Evolutionary conservation across 2,888 invertebrate genomes (phyloP), one percentile per base, ranked within the genome.

Genomic region (Cheilosia impressa): DNA sequence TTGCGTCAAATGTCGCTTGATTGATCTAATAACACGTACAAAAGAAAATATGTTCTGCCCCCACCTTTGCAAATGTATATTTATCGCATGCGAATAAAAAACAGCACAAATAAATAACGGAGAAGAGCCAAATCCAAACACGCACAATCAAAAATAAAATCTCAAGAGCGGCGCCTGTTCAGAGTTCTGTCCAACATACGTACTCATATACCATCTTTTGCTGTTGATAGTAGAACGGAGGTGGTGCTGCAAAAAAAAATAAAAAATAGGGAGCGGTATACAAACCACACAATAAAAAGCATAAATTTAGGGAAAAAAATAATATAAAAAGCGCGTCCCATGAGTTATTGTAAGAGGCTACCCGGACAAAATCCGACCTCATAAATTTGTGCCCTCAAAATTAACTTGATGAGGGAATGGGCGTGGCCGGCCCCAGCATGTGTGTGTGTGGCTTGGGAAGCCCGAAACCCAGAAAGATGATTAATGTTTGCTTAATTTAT

Each of bases 401-500:
- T 75, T 79, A 75, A 79, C 79, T 73, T 75, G 83, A 84, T 65
- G 83, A 79, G 73, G 58, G 79, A 79, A 69, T 73, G 69, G 83
- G 83, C 73, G 79, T 79, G 83, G 69, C 60, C 60, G 22, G 27
- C n/a, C 24, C 43, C 13, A 27, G 50, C 63, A 62, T 27, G 1
- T 50, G 71, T 50, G 71, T 50, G 71, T 24, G 43, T 24, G 53
- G n/a, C 2, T 13, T 4, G 19, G 17, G 52, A 34, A 69, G 45
- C 17, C 52, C 68, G 7, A 53, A 43, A 69, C 43, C 22, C 58
- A 69, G 4, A 53, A 80, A 76, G 73, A 84, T 84, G 83, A 84
- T 84, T 84, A 84, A 84, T 84, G 83, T 84, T 84, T 79, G 65
- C 79, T 69, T 79, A 84, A 79, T 79, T 84, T 84, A 84, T 84